Percentiles rank a stretch among this genome's conserved stretches.
These are phyloP conservation scores for Danionella cerebrum DNA, from an alignment of 2,113 vertebrate genomes.

Conservation along the genomic window DNA sequence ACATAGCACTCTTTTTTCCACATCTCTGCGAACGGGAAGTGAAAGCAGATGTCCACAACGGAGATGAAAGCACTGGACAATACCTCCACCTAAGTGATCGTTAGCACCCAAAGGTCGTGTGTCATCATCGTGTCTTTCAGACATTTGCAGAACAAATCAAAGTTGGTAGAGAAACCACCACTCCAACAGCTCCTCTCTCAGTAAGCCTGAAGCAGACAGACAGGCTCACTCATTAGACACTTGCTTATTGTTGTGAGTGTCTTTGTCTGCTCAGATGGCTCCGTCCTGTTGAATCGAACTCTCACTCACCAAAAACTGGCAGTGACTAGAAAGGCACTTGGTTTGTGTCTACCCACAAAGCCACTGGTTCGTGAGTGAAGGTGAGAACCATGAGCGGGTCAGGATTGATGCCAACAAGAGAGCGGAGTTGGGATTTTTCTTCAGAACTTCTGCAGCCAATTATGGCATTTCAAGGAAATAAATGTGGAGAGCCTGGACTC, in stretches of 20 bases:
- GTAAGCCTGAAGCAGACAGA: constrained; percentile 18
- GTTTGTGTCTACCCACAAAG: background rate
- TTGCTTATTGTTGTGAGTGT: constrained; percentile 37
- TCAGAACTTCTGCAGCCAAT: background rate
- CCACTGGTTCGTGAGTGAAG: background rate
- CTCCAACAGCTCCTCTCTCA: constrained; percentile 10
- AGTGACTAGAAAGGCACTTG: background rate
- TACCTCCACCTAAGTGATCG: constrained; percentile 20
- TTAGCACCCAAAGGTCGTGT: constrained; percentile 38
- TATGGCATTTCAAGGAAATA: no score
- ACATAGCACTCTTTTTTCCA: background rate
- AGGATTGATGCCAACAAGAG: background rate
- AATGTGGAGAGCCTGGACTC: no score
- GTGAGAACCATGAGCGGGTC: background rate
- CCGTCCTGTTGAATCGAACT: constrained; percentile 15
- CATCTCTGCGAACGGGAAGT: background rate
- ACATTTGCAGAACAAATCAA: constrained; percentile 22
- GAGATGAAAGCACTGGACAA: constrained; percentile 23
- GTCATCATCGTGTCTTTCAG: constrained; percentile 18
- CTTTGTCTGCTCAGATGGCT: constrained; percentile 29
- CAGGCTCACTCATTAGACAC: constrained; percentile 38
- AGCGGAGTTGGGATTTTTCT: background rate
- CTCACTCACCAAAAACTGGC: background rate
- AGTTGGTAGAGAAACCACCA: constrained; percentile 29
- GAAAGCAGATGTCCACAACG: constrained; percentile 13